Evolutionary conservation across 2,113 vertebrate genomes (phyloP), one percentile per base, ranked within the genome.

Genomic region (Corvus hawaiiensis): DNA sequence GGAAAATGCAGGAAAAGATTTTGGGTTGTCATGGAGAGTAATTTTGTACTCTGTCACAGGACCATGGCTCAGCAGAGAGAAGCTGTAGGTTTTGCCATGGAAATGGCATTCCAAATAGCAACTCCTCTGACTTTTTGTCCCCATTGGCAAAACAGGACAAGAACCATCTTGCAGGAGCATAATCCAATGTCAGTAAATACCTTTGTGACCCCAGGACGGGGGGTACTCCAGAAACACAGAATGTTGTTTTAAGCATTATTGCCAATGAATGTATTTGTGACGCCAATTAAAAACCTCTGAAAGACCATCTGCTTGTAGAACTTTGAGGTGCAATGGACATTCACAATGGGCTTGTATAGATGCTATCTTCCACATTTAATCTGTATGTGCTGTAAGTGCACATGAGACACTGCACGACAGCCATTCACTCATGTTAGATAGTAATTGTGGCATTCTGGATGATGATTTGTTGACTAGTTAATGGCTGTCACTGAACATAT

Each of bases 401-500:
- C 41, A 51, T 14, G 41, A 12, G 69, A 68, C 80, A 51, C 68
- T 33, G 64, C 77, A 68, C 39, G 37, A 21, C 37, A 49, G 58
- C 56, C 17, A 0, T 37, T 87, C 66, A 26, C 32, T 59, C 87
- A 23, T 11, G 44, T 32, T 37, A 56, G 91, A 56, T 49, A 52
- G 44, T 18, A 82, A 92, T 52, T 74, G 62, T 41, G 20, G 39
- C 18, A 15, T 76, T 59, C 77, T 61, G 62, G 66, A 46, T 41
- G 69, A 84, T 82, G 81, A 82, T 84, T 91, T 95, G 87, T 68
- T 84, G 80, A 81, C 74, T 92, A 78, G 62, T 52, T 95, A 94
- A 89, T 87, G 81, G 89, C 78, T 94, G 81, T 79, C 87, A 79
- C 84, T 33, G 73, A 91, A 78, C 74, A 79, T 52, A 54, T 30